These are phyloP conservation scores for Bufo gargarizans DNA, from an alignment of 2,113 vertebrate species.

Conservation along the genomic window DNA sequence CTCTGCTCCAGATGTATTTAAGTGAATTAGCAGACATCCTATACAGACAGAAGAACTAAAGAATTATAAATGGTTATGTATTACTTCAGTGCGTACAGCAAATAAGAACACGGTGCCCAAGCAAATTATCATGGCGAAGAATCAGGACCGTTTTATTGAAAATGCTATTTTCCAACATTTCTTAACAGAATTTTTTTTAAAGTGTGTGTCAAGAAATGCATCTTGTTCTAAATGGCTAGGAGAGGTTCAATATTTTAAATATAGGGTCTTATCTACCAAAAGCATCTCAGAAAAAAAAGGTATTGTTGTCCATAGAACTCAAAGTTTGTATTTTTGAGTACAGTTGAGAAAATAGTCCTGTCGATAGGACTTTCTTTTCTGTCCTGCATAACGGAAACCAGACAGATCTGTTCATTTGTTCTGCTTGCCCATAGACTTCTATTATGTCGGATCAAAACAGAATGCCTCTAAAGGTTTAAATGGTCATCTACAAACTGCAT, in stretches of 20 bases:
- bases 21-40: slow-evolving; percentile 38
- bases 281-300: background rate
- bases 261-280: background rate
- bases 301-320: background rate
- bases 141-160: background rate
- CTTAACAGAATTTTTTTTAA: background rate
- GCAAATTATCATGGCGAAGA: background rate
- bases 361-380: too few species aligned
- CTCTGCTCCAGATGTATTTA: slow-evolving; percentile 37
- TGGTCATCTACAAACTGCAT: too few species aligned
- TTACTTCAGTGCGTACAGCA: background rate
- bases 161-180: background rate
- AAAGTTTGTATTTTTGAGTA: too few species aligned
- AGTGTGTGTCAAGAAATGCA: background rate
- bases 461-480: too few species aligned
- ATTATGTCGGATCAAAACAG: too few species aligned
- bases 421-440: too few species aligned
- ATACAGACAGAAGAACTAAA: slow-evolving; percentile 1
- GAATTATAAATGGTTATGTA: background rate
- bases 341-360: too few species aligned
- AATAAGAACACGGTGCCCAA: background rate
- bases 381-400: too few species aligned
- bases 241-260: background rate
- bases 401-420: too few species aligned
- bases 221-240: background rate